These are phyloP conservation scores for Solea solea DNA, from an alignment of 2,113 vertebrate genomes.

Conservation along the genomic window DNA sequence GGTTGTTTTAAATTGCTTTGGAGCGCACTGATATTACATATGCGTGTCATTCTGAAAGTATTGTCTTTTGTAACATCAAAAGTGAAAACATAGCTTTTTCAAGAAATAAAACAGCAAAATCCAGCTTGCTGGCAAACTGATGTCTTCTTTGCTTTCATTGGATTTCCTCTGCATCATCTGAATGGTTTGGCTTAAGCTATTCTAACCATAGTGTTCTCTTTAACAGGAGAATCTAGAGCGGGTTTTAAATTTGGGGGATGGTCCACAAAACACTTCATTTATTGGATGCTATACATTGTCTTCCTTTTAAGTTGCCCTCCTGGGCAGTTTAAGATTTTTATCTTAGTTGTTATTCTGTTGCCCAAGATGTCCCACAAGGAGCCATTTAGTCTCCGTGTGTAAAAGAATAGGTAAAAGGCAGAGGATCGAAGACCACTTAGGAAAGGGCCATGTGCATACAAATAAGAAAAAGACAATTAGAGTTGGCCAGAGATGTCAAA, in stretches of 20 bases:
- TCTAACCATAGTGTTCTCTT: conserved; percentile 1
- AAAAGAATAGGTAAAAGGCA: conserved; percentile 6
- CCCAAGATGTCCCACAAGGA: conserved; percentile 8
- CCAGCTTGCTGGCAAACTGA: background rate
- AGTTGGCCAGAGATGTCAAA: conserved; percentile 17
- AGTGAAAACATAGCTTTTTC: too few species aligned
- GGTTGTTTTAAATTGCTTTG: too few species aligned
- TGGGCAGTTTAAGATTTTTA: background rate
- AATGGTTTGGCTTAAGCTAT: background rate
- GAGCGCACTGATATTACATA: too few species aligned
- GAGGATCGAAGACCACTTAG: conserved; percentile 11
- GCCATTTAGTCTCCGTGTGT: background rate
- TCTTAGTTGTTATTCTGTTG: background rate
- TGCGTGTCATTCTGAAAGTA: too few species aligned
- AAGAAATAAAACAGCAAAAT: too few species aligned
- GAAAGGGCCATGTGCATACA: conserved; percentile 11
- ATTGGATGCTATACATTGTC: background rate
- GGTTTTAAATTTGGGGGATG: background rate
- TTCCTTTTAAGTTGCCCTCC: background rate
- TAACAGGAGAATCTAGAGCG: background rate
- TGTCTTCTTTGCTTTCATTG: conserved; percentile 9
- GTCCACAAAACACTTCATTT: background rate
- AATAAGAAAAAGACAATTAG: conserved; percentile 23
- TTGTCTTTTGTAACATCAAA: too few species aligned
- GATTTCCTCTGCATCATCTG: conserved; percentile 2